Evolutionary conservation across 2,797 vertebrate genomes (phyloP).

Genomic region (Sebastes dallii): DNA sequence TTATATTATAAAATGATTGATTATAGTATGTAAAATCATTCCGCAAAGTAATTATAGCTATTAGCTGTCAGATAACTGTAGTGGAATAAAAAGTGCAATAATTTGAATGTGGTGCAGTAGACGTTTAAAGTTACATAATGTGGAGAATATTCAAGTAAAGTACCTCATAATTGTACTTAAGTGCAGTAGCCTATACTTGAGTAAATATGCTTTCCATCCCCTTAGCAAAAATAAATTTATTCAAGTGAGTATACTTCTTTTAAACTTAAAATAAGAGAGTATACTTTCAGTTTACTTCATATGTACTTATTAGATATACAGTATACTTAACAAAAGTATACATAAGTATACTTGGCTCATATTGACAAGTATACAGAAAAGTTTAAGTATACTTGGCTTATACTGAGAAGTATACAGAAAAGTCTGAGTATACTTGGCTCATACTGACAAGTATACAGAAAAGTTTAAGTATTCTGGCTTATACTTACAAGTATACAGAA

Average conservation of each 20-base stretch:
- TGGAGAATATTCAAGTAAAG: not conserved
- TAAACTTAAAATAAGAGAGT: too few species aligned
- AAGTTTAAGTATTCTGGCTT: accelerated
- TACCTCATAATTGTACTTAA: not conserved
- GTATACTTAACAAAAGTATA: too few species aligned
- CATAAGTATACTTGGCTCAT: too few species aligned
- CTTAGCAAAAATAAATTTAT: too few species aligned
- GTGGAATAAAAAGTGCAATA: not conserved
- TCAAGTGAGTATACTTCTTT: too few species aligned
- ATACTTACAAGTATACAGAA: too few species aligned
- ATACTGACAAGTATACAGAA: too few species aligned
- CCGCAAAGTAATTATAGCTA: not conserved
- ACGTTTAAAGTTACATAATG: not conserved
- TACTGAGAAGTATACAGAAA: too few species aligned
- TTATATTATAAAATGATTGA: not conserved
- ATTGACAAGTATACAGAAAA: too few species aligned
- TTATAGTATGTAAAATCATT: not conserved
- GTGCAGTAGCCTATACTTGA: not conserved
- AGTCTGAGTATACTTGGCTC: accelerated
- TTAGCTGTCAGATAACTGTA: not conserved
- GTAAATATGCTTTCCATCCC: not conserved
- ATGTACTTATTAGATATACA: too few species aligned
- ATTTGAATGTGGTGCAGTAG: not conserved
- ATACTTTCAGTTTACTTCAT: too few species aligned
- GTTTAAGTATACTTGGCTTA: too few species aligned